Conservation (phyloP, 2,888 invertebrate species). For the Andrena haemorrhoa region DNA sequence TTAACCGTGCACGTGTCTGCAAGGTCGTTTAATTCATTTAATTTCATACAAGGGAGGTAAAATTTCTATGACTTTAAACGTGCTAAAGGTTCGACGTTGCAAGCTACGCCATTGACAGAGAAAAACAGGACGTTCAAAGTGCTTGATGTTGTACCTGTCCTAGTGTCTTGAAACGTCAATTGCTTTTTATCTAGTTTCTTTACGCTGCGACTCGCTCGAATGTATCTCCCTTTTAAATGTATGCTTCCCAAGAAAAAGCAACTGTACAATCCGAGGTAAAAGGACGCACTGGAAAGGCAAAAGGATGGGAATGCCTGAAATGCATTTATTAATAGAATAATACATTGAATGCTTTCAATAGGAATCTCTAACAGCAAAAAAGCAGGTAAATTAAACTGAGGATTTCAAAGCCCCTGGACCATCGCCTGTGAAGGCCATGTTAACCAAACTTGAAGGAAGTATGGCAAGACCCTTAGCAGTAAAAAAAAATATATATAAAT, state of each 20-base stretch:
- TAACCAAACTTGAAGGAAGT: too few relatives aligned
- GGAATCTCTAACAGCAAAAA: background rate
- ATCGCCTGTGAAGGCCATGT: too few relatives aligned
- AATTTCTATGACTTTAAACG: too few relatives aligned
- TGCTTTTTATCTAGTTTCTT: constrained; percentile 15
- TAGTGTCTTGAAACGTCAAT: constrained; percentile 19
- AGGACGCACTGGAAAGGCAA: background rate
- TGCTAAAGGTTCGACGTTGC: background rate
- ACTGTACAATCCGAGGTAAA: background rate
- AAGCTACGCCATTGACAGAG: constrained; percentile 25
- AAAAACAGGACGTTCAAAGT: constrained; percentile 32
- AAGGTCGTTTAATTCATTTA: too few relatives aligned
- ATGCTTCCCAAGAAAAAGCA: background rate
- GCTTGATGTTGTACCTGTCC: constrained; percentile 23
- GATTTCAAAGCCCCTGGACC: too few relatives aligned
- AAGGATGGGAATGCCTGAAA: background rate
- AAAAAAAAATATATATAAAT: too few relatives aligned
- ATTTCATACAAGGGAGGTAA: too few relatives aligned
- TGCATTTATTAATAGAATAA: background rate
- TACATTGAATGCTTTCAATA: background rate
- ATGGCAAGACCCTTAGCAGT: too few relatives aligned
- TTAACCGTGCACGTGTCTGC: too few relatives aligned
- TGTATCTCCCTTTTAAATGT: background rate
- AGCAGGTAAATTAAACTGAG: too few relatives aligned
- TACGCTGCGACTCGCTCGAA: background rate